These are phyloP conservation scores for Troides helena DNA, from an alignment of 2,888 invertebrate species.

Conservation along the genomic window DNA sequence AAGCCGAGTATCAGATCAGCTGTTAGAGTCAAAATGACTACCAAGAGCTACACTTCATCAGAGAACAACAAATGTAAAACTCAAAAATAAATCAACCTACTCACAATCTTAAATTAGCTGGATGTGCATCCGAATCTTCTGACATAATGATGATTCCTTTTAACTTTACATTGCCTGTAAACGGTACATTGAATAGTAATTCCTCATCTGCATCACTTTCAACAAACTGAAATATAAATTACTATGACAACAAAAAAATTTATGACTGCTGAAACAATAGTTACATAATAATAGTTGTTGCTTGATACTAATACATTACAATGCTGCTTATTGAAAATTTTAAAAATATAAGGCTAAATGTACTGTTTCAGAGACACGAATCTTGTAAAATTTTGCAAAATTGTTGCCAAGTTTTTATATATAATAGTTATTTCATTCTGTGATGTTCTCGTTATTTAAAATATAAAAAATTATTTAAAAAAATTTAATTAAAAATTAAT, in stretches of 20 bases:
- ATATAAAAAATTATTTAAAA: too few relatives aligned
- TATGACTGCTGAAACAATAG: not conserved
- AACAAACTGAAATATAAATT: conserved; percentile 85
- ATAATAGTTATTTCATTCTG: too few relatives aligned
- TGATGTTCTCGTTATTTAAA: too few relatives aligned
- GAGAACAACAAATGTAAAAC: too few relatives aligned
- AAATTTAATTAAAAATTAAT: too few relatives aligned
- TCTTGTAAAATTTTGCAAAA: too few relatives aligned
- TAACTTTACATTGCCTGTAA: conserved; percentile 96
- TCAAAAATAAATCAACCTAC: conserved; percentile 51
- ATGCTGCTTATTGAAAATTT: not conserved
- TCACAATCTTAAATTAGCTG: conserved; percentile 92
- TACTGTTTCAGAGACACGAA: too few relatives aligned
- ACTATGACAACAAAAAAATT: not conserved
- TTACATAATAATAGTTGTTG: not conserved
- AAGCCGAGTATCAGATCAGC: too few relatives aligned
- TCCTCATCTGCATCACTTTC: conserved; percentile 98
- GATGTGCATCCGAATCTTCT: conserved; percentile 92
- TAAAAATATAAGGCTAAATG: too few relatives aligned
- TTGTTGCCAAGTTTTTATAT: too few relatives aligned
- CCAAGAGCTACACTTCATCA: too few relatives aligned
- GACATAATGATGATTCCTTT: conserved; percentile 96
- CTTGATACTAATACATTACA: not conserved
- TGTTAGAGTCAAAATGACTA: too few relatives aligned
- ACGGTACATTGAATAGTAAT: conserved; percentile 97